These are phyloP conservation scores for Potorous gilbertii DNA, from an alignment of 2,797 vertebrate genomes.

Conservation along the genomic window DNA sequence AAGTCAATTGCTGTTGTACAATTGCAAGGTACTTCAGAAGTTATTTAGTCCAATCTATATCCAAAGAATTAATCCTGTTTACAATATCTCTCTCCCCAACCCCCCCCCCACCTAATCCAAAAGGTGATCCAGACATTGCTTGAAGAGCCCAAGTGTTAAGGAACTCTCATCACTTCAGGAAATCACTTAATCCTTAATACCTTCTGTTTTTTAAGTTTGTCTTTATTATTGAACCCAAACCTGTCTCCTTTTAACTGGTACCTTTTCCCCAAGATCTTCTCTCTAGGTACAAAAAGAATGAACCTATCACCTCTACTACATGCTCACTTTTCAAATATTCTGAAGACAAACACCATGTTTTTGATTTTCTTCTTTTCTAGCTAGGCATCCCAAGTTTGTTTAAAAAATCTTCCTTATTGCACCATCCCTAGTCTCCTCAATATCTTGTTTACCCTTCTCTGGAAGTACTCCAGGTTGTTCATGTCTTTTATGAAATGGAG, in stretches of 20 bases:
- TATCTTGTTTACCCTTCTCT: not conserved
- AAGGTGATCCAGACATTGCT: not conserved
- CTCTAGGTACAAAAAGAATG: not conserved
- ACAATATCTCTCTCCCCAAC: not conserved
- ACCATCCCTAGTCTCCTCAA: not conserved
- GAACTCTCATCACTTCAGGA: not conserved
- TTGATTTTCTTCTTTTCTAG: not conserved
- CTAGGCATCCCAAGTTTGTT: not conserved
- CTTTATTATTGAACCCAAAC: not conserved
- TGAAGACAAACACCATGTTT: not conserved
- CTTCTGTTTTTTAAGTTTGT: not conserved
- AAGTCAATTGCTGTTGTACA: not conserved
- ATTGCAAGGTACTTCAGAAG: not conserved
- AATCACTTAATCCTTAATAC: not conserved
- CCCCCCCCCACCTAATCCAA: not conserved
- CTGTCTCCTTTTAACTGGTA: not conserved
- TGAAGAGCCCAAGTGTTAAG: not conserved
- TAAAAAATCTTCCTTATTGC: not conserved
- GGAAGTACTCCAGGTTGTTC: not conserved
- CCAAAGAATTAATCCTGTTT: not conserved
- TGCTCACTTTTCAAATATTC: not conserved
- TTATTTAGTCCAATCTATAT: not conserved
- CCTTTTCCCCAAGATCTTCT: not conserved
- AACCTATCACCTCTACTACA: not conserved
- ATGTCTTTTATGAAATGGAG: not conserved